Evolutionary conservation across 2,113 vertebrate genomes (phyloP).

Genomic region (Silurus meridionalis): DNA sequence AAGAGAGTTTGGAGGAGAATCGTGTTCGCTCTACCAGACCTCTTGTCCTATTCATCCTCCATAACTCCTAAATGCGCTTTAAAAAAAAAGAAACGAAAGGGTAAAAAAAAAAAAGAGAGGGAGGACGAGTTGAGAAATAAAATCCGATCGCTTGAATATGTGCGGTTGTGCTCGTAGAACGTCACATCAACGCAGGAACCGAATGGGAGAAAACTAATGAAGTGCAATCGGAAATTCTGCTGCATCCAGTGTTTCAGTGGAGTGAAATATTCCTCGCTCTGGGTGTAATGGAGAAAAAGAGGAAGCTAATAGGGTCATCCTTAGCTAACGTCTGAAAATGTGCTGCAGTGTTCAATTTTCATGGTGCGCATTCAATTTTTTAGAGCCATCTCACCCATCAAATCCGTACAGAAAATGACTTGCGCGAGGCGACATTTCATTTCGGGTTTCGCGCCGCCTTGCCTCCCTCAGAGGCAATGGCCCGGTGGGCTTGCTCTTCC

Average conservation of each 20-base stretch:
- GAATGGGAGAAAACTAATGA: conserved; percentile 57
- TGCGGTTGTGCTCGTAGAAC: conserved; percentile 34
- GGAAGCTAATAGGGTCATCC: conserved; percentile 60
- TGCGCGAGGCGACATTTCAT: conserved; percentile 46
- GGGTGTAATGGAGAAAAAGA: conserved; percentile 42
- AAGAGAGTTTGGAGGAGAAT: neutral
- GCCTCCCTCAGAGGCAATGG: conserved; percentile 44
- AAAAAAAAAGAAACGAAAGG: too few species aligned
- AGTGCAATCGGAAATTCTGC: conserved; percentile 60
- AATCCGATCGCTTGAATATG: neutral
- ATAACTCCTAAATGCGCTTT: neutral
- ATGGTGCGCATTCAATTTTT: conserved; percentile 57
- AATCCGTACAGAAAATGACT: conserved; percentile 53
- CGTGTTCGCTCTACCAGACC: neutral
- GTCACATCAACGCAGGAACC: conserved; percentile 30
- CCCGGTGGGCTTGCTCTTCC: conserved; percentile 28
- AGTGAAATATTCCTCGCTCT: conserved; percentile 54
- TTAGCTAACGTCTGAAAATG: conserved; percentile 61
- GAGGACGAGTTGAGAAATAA: neutral
- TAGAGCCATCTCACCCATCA: conserved; percentile 54
- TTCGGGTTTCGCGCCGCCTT: conserved; percentile 39
- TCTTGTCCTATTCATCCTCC: neutral
- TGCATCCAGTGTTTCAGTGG: conserved; percentile 55
- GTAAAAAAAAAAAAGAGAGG: neutral
- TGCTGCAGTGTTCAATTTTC: conserved; percentile 57